These are phyloP conservation scores for Rousettus leschenaultii DNA, from an alignment of 2,113 vertebrate genomes.

Conservation along the genomic window DNA sequence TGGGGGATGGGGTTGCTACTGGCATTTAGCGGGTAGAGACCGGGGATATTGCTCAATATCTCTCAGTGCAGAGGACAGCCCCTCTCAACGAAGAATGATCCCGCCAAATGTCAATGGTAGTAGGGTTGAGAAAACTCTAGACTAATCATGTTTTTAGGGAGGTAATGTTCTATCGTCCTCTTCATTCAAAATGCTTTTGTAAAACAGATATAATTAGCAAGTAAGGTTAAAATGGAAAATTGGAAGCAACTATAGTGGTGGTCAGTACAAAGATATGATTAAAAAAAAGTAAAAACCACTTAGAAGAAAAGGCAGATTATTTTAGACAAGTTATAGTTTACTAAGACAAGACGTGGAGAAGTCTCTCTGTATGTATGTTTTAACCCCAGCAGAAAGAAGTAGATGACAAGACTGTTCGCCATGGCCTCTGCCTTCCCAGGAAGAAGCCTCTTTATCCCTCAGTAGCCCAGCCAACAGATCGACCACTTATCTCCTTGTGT, in stretches of 20 bases:
- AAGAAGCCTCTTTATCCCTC: constrained; percentile 11
- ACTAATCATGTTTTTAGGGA: not conserved
- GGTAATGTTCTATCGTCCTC: not conserved
- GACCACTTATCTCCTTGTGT: not conserved
- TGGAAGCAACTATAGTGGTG: not conserved
- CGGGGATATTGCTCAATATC: not conserved
- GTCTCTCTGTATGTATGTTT: not conserved
- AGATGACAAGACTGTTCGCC: not conserved
- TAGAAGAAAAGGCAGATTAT: not conserved
- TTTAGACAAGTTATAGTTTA: not conserved
- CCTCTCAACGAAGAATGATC: not conserved
- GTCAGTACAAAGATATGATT: not conserved
- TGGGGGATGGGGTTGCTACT: not conserved
- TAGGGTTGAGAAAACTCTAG: not conserved
- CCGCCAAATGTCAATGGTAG: not conserved
- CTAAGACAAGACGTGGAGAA: not conserved
- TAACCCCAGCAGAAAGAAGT: not conserved
- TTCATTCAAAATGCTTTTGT: constrained; percentile 10
- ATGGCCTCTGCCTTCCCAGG: not conserved
- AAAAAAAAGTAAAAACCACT: not conserved
- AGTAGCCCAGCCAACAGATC: not conserved
- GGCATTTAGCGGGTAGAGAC: not conserved
- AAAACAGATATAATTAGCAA: not conserved
- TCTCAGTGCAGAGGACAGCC: not conserved
- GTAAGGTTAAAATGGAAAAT: constrained; percentile 12